These are phyloP conservation scores for Paedocypris sp. DNA, from an alignment of 2,113 vertebrate genomes.

Conservation along the genomic window DNA sequence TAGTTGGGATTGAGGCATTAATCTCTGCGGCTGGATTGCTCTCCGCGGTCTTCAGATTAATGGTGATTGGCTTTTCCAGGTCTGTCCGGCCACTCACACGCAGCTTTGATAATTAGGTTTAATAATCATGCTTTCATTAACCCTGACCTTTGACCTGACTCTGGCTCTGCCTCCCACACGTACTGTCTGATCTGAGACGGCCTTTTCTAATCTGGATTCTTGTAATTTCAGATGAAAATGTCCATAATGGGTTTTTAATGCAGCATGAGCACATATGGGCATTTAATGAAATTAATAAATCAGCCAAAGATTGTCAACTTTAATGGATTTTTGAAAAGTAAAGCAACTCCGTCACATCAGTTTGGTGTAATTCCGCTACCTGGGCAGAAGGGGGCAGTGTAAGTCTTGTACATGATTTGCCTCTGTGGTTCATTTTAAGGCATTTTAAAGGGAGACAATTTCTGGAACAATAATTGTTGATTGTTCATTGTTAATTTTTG, in stretches of 20 bases:
- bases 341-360: too few relatives aligned
- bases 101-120: conserved; percentile 52
- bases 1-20: conserved; percentile 33
- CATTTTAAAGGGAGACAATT: too few relatives aligned
- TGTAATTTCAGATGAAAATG: conserved; percentile 37
- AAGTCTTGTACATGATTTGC: too few relatives aligned
- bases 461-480: too few relatives aligned
- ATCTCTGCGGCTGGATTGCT: conserved; percentile 49
- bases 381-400: too few relatives aligned
- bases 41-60: conserved; percentile 40
- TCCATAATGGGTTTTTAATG: too few relatives aligned
- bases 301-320: conserved; percentile 33
- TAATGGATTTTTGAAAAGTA: too few relatives aligned
- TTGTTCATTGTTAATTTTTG: too few relatives aligned
- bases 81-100: conserved; percentile 31
- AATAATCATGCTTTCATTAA: conserved; percentile 54
- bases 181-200: neutral
- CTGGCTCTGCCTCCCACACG: conserved; percentile 9
- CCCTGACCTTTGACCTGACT: conserved; percentile 28
- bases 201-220: conserved; percentile 24
- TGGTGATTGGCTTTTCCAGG: conserved; percentile 34
- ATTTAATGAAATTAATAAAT: conserved; percentile 45
- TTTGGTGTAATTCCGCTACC: too few relatives aligned
- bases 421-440: too few relatives aligned
- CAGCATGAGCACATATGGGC: conserved; percentile 22